Conservation (phyloP, 2,113 vertebrate genomes). For the Beaufortia kweichowensis region DNA sequence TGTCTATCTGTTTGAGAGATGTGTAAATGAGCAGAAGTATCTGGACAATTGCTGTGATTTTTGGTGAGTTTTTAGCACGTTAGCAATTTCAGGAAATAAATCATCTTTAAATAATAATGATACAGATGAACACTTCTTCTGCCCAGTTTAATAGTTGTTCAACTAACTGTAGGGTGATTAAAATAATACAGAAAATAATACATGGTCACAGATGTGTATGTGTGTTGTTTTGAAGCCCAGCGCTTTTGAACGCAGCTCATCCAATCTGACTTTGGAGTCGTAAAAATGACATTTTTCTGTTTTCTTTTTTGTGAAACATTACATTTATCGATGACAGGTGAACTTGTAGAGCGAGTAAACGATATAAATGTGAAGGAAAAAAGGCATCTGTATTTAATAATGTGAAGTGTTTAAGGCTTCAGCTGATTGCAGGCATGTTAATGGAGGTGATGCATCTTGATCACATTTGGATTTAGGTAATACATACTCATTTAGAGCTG, state of each 20-base stretch:
- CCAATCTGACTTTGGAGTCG: not conserved
- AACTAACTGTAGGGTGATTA: too few species aligned
- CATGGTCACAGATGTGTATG: not conserved
- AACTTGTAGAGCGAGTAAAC: not conserved
- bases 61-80: too few species aligned
- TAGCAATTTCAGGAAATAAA: too few species aligned
- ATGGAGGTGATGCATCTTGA: not conserved
- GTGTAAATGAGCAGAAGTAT: too few species aligned
- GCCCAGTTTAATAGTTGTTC: too few species aligned
- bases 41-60: too few species aligned
- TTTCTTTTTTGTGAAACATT: too few species aligned
- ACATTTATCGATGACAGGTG: not conserved
- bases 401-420: not conserved
- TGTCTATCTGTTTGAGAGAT: too few species aligned
- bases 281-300: too few species aligned
- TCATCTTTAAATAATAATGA: too few species aligned
- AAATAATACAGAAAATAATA: too few species aligned
- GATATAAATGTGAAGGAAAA: not conserved
- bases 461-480: not conserved
- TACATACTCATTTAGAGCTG: not conserved
- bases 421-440: not conserved
- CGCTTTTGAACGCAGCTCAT: not conserved
- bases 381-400: not conserved
- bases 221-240: not conserved
- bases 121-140: too few species aligned